These are phyloP conservation scores for Potamarius usumacintae DNA, from an alignment of 2,113 vertebrate genomes.

Conservation along the genomic window DNA sequence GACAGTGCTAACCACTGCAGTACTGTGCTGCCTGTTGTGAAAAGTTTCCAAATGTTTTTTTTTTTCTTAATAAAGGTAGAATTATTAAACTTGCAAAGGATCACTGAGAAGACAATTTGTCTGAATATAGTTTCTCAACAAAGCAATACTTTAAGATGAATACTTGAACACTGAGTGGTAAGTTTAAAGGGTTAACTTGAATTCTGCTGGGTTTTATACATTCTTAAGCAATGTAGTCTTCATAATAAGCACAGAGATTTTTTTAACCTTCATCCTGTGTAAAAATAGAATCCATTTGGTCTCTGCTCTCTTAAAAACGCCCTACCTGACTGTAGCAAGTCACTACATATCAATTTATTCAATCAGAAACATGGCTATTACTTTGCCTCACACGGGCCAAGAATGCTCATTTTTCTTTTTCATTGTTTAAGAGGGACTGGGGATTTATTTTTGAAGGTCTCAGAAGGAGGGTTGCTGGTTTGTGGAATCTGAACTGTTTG, in stretches of 20 bases:
- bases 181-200: neutral
- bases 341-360: conserved; percentile 2
- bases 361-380: conserved; percentile 9
- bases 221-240: conserved; percentile 1
- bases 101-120: neutral
- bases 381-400: conserved; percentile 10
- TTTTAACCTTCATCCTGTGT: neutral
- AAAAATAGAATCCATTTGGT: conserved; percentile 24
- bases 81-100: neutral
- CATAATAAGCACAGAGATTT: neutral
- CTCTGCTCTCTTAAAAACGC: neutral
- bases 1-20: too few relatives aligned
- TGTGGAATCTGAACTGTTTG: conserved; percentile 72
- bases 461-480: conserved; percentile 65
- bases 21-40: too few relatives aligned
- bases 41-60: too few relatives aligned
- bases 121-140: neutral
- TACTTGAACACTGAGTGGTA: neutral
- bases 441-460: conserved; percentile 70
- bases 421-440: conserved; percentile 62
- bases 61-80: neutral
- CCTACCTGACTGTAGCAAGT: neutral
- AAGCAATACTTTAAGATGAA: neutral
- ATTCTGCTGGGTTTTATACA: neutral
- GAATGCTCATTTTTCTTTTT: conserved; percentile 62